Base-by-base conservation (phyloP, 1,140 invertebrate species). In the Anastrepha obliqua region DNA sequence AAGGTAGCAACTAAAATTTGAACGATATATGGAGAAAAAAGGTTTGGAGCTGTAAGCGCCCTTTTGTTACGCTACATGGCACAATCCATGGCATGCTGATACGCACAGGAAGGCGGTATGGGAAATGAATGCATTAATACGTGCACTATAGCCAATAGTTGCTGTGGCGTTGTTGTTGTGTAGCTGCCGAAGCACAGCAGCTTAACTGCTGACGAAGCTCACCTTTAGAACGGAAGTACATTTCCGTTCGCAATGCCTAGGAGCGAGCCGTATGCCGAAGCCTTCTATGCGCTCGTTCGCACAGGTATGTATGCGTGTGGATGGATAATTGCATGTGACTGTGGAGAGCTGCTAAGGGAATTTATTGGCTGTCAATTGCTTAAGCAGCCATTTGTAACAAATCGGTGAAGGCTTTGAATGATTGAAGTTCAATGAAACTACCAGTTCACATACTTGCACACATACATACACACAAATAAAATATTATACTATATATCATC, bases 191-290 rank as follows among this genome's bases (percentile, higher is more conserved):
- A 29, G 29, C 60, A 13, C 15, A 20, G n/a, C 47, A 6, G 7
- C 74, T 55, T 81, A 51, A 15, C 47, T 4, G 47, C 74, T n/a
- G 20, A n/a, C 11, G n/a, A 13, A 47, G 51, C 74, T 29, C 47
- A 81, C 74, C 74, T 81, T 58, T 81, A 81, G 74, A 81, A 55
- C 74, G 74, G 74, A 81, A 81, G n/a, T 81, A 42, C 47, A 81
- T 81, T 81, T 81, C 74, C 74, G 74, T n/a, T n/a, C 51, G 9
- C 74, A 20, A 13, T 29, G 74, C 7, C 29, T 47, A 17, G 7
- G 8, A 51, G 47, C 44, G 44, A 17, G 9, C 44, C 4, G 44
- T 17, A 17, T 8, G 29, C 29, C 29, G 29, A 44, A 44, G 44
- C 17, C n/a, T 5, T 11, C 5, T 44, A 51, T 9, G 1, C 17